Conservation (phyloP, 2,888 invertebrate genomes). For the Heteropelma amictum region DNA sequence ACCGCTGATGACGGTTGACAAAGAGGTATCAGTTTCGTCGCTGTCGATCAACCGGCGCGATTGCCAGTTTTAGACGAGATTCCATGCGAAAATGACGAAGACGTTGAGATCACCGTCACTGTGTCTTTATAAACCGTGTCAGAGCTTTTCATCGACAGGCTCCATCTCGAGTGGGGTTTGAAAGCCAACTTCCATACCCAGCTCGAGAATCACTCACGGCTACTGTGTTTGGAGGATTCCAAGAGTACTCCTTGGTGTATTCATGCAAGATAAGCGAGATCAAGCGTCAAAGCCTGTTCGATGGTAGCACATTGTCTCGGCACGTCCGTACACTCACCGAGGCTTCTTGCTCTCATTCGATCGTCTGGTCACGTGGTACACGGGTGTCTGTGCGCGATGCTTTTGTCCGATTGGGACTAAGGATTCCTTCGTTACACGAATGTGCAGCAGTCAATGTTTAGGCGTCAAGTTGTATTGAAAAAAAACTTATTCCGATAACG, state of each 20-base stretch:
- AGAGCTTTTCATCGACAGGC: constrained; percentile 27
- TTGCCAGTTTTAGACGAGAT: too few relatives aligned
- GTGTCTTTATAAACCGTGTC: background rate
- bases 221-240: constrained; percentile 24
- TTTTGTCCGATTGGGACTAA: background rate
- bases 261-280: constrained; percentile 58
- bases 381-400: background rate
- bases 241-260: constrained; percentile 26
- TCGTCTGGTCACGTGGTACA: background rate
- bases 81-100: too few relatives aligned
- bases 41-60: too few relatives aligned
- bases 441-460: too few relatives aligned
- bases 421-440: background rate
- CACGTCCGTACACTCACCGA: constrained; percentile 60
- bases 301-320: constrained; percentile 62
- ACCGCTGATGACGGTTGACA: too few relatives aligned
- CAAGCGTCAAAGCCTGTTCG: constrained; percentile 56
- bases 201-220: constrained; percentile 6
- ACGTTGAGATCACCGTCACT: constrained; percentile 8
- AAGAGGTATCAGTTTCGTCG: too few relatives aligned
- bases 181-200: constrained; percentile 4
- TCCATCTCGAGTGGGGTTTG: constrained; percentile 34
- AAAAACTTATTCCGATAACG: too few relatives aligned
- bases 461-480: too few relatives aligned
- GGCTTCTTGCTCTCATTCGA: background rate